A percentile compares a stretch with the other conserved stretches of the same genome.
Conservation (phyloP, 2,113 vertebrate species). For the Coptodon rendalli region DNA sequence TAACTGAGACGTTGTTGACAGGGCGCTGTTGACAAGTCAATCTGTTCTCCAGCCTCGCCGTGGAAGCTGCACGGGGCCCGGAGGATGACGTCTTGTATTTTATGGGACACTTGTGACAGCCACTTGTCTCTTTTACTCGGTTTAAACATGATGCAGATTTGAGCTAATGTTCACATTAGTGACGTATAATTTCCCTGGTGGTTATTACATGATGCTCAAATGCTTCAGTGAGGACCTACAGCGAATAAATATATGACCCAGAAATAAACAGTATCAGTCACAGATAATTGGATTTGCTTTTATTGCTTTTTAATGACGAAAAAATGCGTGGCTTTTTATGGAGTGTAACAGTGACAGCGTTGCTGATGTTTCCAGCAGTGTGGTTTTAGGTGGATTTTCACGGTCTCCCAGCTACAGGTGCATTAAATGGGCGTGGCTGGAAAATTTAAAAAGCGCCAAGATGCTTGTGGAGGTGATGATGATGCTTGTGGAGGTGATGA, state of each 20-base stretch:
- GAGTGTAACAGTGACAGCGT: not conserved
- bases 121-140: not conserved
- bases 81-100: not conserved
- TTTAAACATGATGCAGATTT: not conserved
- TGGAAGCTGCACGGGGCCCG: conserved; percentile 32
- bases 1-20: conserved; percentile 23
- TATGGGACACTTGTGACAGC: not conserved
- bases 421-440: not conserved
- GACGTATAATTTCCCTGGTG: not conserved
- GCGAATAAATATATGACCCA: not conserved
- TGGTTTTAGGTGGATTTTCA: not conserved
- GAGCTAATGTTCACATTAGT: not conserved
- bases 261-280: not conserved
- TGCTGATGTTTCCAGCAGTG: not conserved
- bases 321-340: not conserved
- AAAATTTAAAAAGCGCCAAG: not conserved
- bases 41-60: conserved; percentile 4
- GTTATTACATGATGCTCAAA: not conserved
- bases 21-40: conserved; percentile 34
- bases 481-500: not conserved
- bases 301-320: not conserved
- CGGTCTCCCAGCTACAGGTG: not conserved
- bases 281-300: not conserved
- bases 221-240: not conserved
- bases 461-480: not conserved